Evolutionary conservation across 2,888 invertebrate species (phyloP), one percentile per base, ranked within the genome.

Genomic region (Spisula subtruncata): DNA sequence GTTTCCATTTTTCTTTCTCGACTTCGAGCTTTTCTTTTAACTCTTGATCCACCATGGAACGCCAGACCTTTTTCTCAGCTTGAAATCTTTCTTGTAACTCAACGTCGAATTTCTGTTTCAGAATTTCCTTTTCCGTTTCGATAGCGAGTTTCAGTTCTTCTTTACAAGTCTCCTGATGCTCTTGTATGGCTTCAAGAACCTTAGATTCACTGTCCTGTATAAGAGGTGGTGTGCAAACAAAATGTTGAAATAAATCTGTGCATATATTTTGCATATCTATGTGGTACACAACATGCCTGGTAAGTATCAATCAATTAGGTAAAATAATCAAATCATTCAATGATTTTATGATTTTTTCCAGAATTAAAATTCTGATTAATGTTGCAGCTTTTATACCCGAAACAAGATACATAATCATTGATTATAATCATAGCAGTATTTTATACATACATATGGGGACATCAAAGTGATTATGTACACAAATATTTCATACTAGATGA

Each of bases 1-100:
- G 54, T 71, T 86, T 92, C 92, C 93, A 93, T 60, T 92, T 89
- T 54, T 90, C 89, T 87, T 85, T 89, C 48, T 93, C 93, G 12
- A 90, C 88, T 71, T 88, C 89, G 14, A 93, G 66, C 60, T 92
- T 91, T 85, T 91, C 86, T 48, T 84, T 90, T n/a, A 90, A 46
- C 75, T 92, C 90, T 46, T 92, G 91, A 48, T 93, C 90, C 0
- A 91, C 83, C 89, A 89, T 89, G 46, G 87, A 86, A 87, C 85
- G 54, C 93, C 92, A 93, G 51, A 90, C 75, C 71, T 90, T 88
- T 79, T 92, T 92, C 91, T 93, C 93, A 8, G 88, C 79, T n/a
- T 60, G 46, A 29, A 91, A 91, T 12, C 90, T 75, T 85, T 91
- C 92, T 66, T 92, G 88, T 16, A 92, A 46, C 18, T 93, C 92